Evolutionary conservation across 2,797 vertebrate genomes (phyloP), one percentile per base, ranked within the genome.

Genomic region (Vireo griseus): DNA sequence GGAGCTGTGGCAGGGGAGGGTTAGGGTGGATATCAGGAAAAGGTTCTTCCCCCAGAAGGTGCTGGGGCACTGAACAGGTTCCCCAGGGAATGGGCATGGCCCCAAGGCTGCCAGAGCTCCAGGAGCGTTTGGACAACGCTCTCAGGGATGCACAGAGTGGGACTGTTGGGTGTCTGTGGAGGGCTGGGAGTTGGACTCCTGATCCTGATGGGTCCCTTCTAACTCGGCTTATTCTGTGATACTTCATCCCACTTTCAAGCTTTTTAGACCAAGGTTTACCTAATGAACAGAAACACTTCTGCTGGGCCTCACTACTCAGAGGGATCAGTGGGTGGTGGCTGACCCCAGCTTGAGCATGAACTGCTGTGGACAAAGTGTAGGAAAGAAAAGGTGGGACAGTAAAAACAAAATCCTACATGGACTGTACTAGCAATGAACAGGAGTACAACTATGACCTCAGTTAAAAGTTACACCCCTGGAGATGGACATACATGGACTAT

Each of bases 71-170:
- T 75, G 62, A 3, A 0, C 54, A 45, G 62, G 39, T 22, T 59
- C 39, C 52, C 45, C 39, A 11, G n/a, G n/a, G 10, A 52, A 45
- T 39, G 33, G 62, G 0, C 62, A 75, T 0, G 0, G 54, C 33
- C 39, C 28, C 37, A 6, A 59, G 61, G 31, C 51, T 50, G 37
- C 44, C 69, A 65, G 35, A 65, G 51, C 44, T 66, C 26, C 44
- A 7, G 39, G 7, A 25, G 16, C 0, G 0, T 14, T 61, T 52
- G 63, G 24, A 40, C 28, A 76, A 0, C 0, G 0, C 13, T 28
- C 22, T 13, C 33, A 45, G 62, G n/a, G 7, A 52, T 63, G 25
- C 14, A 11, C 62, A 76, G n/a, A 24, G 54, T 39, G 47, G 28
- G 54, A 25, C 4, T 68, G 39, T 9, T 25, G 16, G 29, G 7